Conservation (phyloP, 2,888 invertebrate genomes). For the Mechanitis messenoides region DNA sequence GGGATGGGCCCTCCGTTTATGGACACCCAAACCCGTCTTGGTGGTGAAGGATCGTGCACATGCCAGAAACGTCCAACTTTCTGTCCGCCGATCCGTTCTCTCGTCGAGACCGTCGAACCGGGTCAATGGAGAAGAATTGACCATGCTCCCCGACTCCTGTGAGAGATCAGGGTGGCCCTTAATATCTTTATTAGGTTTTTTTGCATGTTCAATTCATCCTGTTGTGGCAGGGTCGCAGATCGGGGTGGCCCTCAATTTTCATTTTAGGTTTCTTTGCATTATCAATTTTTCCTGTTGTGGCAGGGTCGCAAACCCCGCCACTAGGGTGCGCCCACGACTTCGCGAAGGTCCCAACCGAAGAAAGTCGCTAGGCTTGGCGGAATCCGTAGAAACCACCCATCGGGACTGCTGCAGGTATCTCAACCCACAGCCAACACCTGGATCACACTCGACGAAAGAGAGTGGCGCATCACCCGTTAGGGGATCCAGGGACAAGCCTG, state of each 20-base stretch:
- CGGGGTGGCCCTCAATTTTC: constrained; percentile 12
- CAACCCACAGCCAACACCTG: too few species aligned
- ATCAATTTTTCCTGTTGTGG: background rate
- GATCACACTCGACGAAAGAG: too few species aligned
- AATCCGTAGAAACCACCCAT: constrained; percentile 8
- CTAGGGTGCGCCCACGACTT: constrained; percentile 20
- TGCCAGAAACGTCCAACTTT: constrained; percentile 17
- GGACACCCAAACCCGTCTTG: constrained; percentile 25
- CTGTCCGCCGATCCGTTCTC: constrained; percentile 8
- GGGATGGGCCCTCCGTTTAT: constrained; percentile 23
- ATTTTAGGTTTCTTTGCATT: constrained; percentile 2
- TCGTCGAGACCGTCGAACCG: constrained; percentile 9
- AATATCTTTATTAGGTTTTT: background rate
- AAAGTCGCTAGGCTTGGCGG: constrained; percentile 15
- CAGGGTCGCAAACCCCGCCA: constrained; percentile 22
- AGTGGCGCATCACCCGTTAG: too few species aligned
- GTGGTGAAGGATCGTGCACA: constrained; percentile 21
- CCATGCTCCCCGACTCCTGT: constrained; percentile 27
- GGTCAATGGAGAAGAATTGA: constrained; percentile 9
- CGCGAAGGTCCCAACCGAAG: constrained; percentile 22
- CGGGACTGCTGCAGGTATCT: too few species aligned
- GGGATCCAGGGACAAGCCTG: too few species aligned
- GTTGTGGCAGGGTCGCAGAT: constrained; percentile 18
- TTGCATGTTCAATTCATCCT: constrained; percentile 6
- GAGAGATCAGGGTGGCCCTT: constrained; percentile 22